These are phyloP conservation scores for Chlamydotis undulata DNA, from an alignment of 2,113 vertebrate genomes.

Conservation along the genomic window DNA sequence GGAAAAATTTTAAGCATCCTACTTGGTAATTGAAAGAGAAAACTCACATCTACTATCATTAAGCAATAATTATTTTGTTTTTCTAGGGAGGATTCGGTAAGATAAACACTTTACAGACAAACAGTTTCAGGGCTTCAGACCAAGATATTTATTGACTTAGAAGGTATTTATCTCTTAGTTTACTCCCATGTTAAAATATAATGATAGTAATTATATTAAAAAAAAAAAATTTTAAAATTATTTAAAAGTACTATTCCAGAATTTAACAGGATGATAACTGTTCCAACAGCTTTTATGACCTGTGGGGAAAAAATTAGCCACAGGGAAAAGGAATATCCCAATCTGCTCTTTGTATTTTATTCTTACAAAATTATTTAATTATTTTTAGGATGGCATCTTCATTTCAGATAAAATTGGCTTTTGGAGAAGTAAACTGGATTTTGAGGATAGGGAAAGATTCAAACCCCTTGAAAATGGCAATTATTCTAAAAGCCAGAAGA, in stretches of 20 bases:
- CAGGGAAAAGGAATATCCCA: not conserved
- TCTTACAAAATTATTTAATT: not conserved
- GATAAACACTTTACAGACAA: conserved; percentile 62
- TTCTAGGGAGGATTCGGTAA: conserved; percentile 26
- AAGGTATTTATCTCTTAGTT: conserved; percentile 62
- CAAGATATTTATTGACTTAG: conserved; percentile 68
- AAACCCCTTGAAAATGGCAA: not conserved
- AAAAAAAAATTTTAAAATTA: conserved; percentile 57
- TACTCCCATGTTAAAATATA: conserved; percentile 55
- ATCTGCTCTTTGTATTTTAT: not conserved
- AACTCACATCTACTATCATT: conserved; percentile 51
- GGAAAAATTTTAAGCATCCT: not conserved
- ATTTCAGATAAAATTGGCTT: not conserved
- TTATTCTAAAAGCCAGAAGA: not conserved
- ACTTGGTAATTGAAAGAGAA: conserved; percentile 44
- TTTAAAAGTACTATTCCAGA: conserved; percentile 63
- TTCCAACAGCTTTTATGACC: conserved; percentile 43
- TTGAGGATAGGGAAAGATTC: not conserved
- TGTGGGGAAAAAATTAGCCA: not conserved
- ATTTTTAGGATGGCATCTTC: not conserved
- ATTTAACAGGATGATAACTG: conserved; percentile 50
- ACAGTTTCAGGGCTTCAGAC: conserved; percentile 36
- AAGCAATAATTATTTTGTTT: conserved; percentile 66
- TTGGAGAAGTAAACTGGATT: not conserved
- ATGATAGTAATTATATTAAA: conserved; percentile 63